These are phyloP conservation scores for Eupeodes luniger DNA, from an alignment of 2,888 invertebrate species.

Conservation along the genomic window DNA sequence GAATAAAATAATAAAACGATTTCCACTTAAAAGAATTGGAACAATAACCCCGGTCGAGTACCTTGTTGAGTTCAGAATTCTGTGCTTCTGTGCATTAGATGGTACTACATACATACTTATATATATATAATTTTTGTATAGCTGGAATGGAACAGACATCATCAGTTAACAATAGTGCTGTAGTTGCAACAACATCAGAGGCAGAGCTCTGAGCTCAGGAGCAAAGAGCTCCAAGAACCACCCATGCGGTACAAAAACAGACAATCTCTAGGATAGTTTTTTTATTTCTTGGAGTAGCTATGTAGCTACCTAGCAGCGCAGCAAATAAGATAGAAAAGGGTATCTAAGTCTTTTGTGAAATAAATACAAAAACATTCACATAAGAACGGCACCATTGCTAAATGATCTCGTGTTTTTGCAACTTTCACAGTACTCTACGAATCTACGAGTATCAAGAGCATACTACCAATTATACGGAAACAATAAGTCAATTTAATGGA, in stretches of 20 bases:
- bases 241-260: slow-evolving; percentile 48
- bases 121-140: background rate
- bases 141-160: slow-evolving; percentile 37
- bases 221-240: slow-evolving; percentile 26
- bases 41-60: slow-evolving; percentile 61
- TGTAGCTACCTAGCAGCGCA: background rate
- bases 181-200: slow-evolving; percentile 23
- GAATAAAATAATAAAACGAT: slow-evolving; percentile 33
- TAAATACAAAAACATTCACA: slow-evolving; percentile 12
- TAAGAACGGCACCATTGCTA: slow-evolving; percentile 26
- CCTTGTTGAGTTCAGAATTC: slow-evolving; percentile 43
- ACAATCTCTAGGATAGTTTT: slow-evolving; percentile 32
- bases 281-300: background rate
- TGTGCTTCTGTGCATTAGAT: slow-evolving; percentile 12
- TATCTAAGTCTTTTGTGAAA: slow-evolving; percentile 44
- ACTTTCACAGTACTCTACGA: slow-evolving; percentile 6
- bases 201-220: too few species aligned
- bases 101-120: too few species aligned
- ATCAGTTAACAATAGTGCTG: slow-evolving; percentile 50
- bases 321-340: slow-evolving; percentile 5
- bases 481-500: slow-evolving; percentile 63
- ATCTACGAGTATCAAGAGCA: slow-evolving; percentile 24
- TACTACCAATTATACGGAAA: slow-evolving; percentile 52
- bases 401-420: slow-evolving; percentile 49
- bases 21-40: slow-evolving; percentile 56